These are phyloP conservation scores for Arctocebus calabarensis DNA, from an alignment of 2,797 vertebrate species.

Conservation along the genomic window DNA sequence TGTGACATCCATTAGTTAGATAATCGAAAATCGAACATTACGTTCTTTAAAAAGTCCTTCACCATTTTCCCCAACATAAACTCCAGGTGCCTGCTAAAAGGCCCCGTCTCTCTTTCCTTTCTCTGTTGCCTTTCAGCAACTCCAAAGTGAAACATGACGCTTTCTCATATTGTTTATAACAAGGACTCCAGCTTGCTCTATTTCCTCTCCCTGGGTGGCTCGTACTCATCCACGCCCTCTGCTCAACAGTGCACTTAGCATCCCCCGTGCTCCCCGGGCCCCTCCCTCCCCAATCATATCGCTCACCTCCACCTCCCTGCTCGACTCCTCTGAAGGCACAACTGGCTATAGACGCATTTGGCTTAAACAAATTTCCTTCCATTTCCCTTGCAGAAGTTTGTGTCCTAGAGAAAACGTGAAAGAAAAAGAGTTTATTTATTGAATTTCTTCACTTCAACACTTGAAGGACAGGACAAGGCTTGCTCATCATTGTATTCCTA, in stretches of 20 bases:
- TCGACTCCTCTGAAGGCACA: neutral
- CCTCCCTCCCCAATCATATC: neutral
- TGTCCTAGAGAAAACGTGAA: neutral
- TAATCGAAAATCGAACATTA: neutral
- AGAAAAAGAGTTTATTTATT: neutral
- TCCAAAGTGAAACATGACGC: neutral
- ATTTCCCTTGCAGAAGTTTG: neutral
- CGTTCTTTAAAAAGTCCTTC: neutral
- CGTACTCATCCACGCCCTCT: neutral
- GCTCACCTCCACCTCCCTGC: neutral
- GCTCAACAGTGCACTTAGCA: neutral
- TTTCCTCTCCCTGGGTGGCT: neutral
- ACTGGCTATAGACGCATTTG: neutral
- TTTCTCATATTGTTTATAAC: neutral
- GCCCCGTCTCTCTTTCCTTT: neutral
- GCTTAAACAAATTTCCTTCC: neutral
- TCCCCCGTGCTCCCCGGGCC: neutral
- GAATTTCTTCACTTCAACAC: constrained; percentile 6
- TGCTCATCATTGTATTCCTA: neutral
- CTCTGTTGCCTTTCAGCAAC: neutral
- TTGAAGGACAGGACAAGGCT: neutral
- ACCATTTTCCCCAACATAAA: neutral
- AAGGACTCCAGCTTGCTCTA: neutral
- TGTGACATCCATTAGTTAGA: neutral
- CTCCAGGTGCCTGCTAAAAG: neutral